Percentiles rank a stretch among this genome's conserved stretches.
Conservation (phyloP, 1,140 invertebrate species). For the Drosophila micromelanica region DNA sequence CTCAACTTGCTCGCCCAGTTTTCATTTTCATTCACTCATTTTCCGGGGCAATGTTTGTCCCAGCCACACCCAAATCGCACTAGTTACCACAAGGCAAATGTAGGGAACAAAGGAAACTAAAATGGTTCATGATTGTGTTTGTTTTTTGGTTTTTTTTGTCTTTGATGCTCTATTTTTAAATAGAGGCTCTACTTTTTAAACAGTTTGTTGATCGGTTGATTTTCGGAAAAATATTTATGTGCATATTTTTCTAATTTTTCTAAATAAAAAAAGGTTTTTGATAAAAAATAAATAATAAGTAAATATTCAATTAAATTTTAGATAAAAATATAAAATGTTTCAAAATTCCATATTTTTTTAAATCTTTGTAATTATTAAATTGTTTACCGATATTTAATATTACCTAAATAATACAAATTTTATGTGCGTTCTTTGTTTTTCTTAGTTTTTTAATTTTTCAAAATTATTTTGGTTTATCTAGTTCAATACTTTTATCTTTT, state of each 20-base stretch:
- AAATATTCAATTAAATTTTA: too few species aligned
- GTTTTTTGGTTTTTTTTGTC: neutral
- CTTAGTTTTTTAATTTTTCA: too few species aligned
- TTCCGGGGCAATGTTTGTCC: slow-evolving; percentile 18
- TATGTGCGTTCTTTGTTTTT: too few species aligned
- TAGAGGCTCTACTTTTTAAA: neutral
- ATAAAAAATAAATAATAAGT: too few species aligned
- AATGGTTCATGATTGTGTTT: slow-evolving; percentile 50
- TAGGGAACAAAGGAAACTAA: slow-evolving; percentile 22
- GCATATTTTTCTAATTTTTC: neutral
- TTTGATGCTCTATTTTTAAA: neutral
- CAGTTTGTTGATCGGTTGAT: neutral
- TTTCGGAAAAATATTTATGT: neutral
- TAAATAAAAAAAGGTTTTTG: too few species aligned
- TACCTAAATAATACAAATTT: too few species aligned
- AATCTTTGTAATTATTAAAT: too few species aligned
- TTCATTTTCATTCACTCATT: slow-evolving; percentile 58
- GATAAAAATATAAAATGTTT: too few species aligned
- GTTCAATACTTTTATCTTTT: too few species aligned
- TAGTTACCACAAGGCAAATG: slow-evolving; percentile 45
- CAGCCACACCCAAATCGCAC: slow-evolving; percentile 47
- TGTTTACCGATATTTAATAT: too few species aligned
- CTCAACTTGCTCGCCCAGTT: slow-evolving; percentile 42
- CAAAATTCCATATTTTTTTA: too few species aligned
- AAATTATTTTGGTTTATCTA: too few species aligned